phyloP scores from a whole-genome alignment of 2,797 vertebrate species.

The Notamacropus eugenii region DNA sequence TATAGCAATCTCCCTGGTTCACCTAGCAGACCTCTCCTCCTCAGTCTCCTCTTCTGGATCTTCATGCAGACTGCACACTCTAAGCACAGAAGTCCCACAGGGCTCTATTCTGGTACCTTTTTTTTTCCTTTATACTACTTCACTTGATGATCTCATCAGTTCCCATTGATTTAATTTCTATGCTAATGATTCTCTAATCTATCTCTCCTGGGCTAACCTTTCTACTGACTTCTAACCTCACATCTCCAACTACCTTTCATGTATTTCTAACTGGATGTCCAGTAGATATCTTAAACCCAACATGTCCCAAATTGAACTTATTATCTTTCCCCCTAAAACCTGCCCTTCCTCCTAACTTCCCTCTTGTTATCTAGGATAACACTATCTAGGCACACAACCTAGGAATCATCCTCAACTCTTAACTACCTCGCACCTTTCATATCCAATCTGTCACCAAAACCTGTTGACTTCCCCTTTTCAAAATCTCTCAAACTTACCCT shows the following conservation, averaged over 20 bases:
- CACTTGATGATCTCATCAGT: neutral
- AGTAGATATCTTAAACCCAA: neutral
- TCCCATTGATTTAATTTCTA: neutral
- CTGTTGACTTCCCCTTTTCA: neutral
- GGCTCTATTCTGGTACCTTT: neutral
- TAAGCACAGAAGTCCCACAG: neutral
- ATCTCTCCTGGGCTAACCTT: neutral
- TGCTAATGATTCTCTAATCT: neutral
- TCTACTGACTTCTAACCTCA: neutral
- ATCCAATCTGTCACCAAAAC: neutral
- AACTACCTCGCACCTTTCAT: neutral
- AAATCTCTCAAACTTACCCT: neutral
- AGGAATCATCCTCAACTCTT: neutral
- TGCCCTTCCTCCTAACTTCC: neutral
- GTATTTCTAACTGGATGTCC: neutral
- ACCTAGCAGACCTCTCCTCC: neutral
- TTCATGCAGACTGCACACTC: neutral
- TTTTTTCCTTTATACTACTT: neutral
- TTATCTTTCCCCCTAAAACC: neutral
- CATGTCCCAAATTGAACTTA: neutral
- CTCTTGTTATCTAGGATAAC: neutral
- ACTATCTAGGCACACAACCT: neutral
- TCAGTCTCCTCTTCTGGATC: neutral
- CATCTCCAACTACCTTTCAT: neutral
- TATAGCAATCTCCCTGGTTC: neutral